phyloP scores from a whole-genome alignment of 2,113 vertebrate genomes.

The Turnix velox region DNA sequence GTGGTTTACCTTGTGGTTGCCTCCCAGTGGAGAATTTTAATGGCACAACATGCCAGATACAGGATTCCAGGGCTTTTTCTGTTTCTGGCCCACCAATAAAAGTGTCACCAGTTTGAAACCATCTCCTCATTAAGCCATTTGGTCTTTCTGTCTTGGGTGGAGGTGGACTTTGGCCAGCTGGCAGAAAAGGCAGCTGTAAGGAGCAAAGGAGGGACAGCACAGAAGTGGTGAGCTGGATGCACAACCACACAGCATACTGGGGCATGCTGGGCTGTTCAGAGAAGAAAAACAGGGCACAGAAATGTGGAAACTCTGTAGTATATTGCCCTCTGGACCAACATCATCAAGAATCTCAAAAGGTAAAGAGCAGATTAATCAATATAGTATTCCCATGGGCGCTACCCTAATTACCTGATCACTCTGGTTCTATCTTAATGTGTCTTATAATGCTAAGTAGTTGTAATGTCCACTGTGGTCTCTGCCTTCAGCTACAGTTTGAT shows the following conservation, averaged over 20 bases:
- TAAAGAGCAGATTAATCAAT: not conserved
- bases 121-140: constrained; percentile 5
- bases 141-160: not conserved
- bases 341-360: not conserved
- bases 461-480: not conserved
- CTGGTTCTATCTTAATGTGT: not conserved
- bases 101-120: not conserved
- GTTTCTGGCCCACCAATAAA: not conserved
- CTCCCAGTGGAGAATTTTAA: not conserved
- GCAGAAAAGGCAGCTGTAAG: not conserved
- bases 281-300: not conserved
- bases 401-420: not conserved
- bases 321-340: not conserved
- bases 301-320: not conserved
- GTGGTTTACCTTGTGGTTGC: not conserved
- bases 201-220: not conserved
- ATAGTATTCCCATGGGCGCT: accelerated
- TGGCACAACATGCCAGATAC: not conserved
- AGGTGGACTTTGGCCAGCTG: not conserved
- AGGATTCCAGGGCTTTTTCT: not conserved
- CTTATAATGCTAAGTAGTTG: not conserved
- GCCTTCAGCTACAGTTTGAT: not conserved
- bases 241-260: not conserved
- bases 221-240: not conserved
- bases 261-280: not conserved